Base-by-base conservation (phyloP, 2,797 vertebrate genomes). In the Lagocephalus sceleratus region DNA sequence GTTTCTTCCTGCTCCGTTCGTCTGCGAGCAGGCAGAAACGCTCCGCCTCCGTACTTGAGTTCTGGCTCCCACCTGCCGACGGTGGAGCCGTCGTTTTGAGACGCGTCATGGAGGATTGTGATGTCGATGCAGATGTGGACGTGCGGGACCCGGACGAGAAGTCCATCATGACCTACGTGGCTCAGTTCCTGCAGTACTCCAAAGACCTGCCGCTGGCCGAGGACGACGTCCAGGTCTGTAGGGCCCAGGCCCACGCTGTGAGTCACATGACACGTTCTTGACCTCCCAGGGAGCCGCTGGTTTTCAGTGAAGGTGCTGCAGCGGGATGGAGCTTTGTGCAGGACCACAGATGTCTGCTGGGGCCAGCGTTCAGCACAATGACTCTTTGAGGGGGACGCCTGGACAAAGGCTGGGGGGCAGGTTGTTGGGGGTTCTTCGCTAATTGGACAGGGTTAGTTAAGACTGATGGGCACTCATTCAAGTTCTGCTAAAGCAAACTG, bases 151-250 rank as follows among this genome's bases (percentile, higher is more conserved):
- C 96, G 0, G 97, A 99, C 74, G 96, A 98, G 84, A 99, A 96
- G 88, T 99, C 96, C 29, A 95, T 99, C 78, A 98, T 99, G 94
- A 98, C 94, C 1, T 99, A 98, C 0, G 95, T 99, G 85, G 92
- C 95, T 10, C 96, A 98, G 83, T 99, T 99, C 84, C 89, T 99
- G 39, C 93, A 93, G 67, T 97, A 95, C 85, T 97, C 94, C 65
- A 94, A 87, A 80, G 92, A 91, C 20, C 49, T 76, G 17, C 76
- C 79, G 2, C 54, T 56, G 6, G 15, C 84, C 16, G 91, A 90
- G 52, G 90, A 89, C 2, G 87, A 87, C 19, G 51, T 81, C 70
- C 89, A 92, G 93, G 95, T 97, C 49, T 46, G 51, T 74, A 17
- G 19, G 2, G 20, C 21, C n/a, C n/a, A n/a, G n/a, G n/a, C n/a